Base-by-base conservation (phyloP, 2,888 invertebrate species). In the Baccha elongata region DNA sequence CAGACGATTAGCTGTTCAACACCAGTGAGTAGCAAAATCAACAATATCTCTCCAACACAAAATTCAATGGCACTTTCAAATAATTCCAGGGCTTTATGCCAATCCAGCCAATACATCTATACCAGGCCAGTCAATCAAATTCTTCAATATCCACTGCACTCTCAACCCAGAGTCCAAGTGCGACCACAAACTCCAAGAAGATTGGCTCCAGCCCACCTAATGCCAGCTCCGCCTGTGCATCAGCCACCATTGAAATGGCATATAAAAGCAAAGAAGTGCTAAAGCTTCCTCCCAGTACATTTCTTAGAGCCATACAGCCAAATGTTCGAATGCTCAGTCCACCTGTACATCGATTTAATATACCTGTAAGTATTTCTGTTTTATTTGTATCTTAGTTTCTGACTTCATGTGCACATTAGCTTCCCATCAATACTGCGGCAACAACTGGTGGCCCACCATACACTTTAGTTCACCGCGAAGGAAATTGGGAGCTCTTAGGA, bases 251-350 rank as follows among this genome's bases (percentile, higher is more conserved):
- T 35, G 78, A 73, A 19, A 11, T 58, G 46, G 13, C 78, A 50
- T 68, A 55, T 42, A 78, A 68, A 67, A 19, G 42, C 44, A 78
- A 88, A 6, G 86, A 90, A 69, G 64, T 89, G 19, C 85, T 90
- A 7, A 89, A 89, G 76, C 81, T 89, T 52, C 89, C 89, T 4
- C 86, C 87, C 26, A 89, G 87, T 69, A 90, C 90, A n/a, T 89
- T 86, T 81, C 80, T 90, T 23, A 86, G 89, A 10, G 87, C 88
- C 0, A 87, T 89, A 17, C 42, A 85, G 6, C 53, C 84, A 7
- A 32, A 84, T 17, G 64, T 86, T 15, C 29, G 85, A 10, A 86
- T 87, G 11, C 35, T 86, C 6, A 17, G 65, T 37, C 50, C 85
- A 15, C 76, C 87, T 32, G 79, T 88, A 21, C 89, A 88, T 58